Conservation (phyloP, 2,888 invertebrate species). For the Aradus depressus region DNA sequence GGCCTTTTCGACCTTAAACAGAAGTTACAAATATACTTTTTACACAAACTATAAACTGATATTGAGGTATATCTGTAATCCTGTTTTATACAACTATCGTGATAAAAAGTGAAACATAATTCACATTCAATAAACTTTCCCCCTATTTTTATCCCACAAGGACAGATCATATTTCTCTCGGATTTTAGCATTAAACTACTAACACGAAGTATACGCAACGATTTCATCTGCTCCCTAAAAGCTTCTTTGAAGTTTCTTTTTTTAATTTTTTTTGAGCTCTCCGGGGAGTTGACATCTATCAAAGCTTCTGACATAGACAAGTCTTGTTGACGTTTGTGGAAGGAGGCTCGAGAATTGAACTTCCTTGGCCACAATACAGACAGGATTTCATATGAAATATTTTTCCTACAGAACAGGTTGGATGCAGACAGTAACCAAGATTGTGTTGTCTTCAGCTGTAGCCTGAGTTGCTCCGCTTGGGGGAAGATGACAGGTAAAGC, state of each 20-base stretch:
- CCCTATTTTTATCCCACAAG: slow-evolving; percentile 3
- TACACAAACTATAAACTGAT: slow-evolving; percentile 5
- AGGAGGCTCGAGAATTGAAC: slow-evolving; percentile 14
- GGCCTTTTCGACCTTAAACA: slow-evolving; percentile 25
- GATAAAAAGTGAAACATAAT: slow-evolving; percentile 23
- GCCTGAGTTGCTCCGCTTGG: background rate
- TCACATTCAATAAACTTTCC: slow-evolving; percentile 18
- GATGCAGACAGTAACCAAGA: slow-evolving; percentile 16
- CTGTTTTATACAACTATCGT: slow-evolving; percentile 15
- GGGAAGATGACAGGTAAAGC: background rate
- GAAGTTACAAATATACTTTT: slow-evolving; percentile 18
- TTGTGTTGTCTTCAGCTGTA: slow-evolving; percentile 5
- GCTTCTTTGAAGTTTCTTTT: slow-evolving; percentile 4
- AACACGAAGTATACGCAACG: slow-evolving; percentile 8
- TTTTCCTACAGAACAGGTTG: slow-evolving; percentile 17
- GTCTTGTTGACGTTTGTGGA: slow-evolving; percentile 3
- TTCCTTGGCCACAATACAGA: slow-evolving; percentile 24
- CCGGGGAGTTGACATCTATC: slow-evolving; percentile 5
- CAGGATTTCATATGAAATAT: slow-evolving; percentile 13
- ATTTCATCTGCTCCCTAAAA: slow-evolving; percentile 11
- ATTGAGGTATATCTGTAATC: slow-evolving; percentile 5
- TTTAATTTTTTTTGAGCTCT: background rate
- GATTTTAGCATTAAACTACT: slow-evolving; percentile 1
- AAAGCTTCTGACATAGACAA: background rate
- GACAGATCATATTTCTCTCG: slow-evolving; percentile 1